Evolutionary conservation across 2,888 invertebrate genomes (phyloP), one percentile per base, ranked within the genome.

Genomic region (Sycophila texana): DNA sequence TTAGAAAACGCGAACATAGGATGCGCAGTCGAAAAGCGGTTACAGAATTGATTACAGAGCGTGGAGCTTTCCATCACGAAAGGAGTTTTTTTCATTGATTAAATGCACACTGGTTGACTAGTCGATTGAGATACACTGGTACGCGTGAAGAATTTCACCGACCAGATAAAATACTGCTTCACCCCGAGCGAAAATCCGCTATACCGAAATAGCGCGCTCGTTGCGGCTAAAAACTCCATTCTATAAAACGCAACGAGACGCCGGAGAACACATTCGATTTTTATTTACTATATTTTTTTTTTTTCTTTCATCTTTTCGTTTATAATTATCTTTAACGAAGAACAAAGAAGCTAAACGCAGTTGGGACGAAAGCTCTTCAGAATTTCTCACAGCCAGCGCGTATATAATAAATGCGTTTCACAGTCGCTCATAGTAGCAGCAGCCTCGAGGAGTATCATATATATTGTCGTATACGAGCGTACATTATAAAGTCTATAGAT

Each of bases 81-180:
- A 65, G 18, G 18, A 16, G n/a, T 18, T 61, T 30, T 30, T 22
- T 70, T 70, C 53, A 73, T 76, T 51, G 39, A 63, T 74, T 81
- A 82, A 83, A 83, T 83, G 83, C 82, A 78, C 79, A 79, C 82
- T 83, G 75, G 79, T 81, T 83, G 83, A 83, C 83, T 83, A 83
- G 83, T 79, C 66, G 47, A 74, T 74, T 74, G 67, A 65, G 30
- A 74, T 80, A 77, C 68, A 74, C 79, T 65, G 68, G 65, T 65
- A 16, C 22, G 18, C 63, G 30, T 53, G 39, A 51, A 49, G 14
- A 10, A 49, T 30, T 39, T 71, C 30, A 49, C 30, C n/a, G 47
- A 26, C 57, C 49, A 51, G 26, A 51, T 60, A 4, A 72, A 77
- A 77, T 74, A 68, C 78, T 68, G 68, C 49, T 61, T 57, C n/a